Percentiles rank a stretch among this genome's conserved stretches.
These are phyloP conservation scores for Brachionus calyciflorus DNA, from an alignment of 1,140 invertebrate species.

Conservation along the genomic window DNA sequence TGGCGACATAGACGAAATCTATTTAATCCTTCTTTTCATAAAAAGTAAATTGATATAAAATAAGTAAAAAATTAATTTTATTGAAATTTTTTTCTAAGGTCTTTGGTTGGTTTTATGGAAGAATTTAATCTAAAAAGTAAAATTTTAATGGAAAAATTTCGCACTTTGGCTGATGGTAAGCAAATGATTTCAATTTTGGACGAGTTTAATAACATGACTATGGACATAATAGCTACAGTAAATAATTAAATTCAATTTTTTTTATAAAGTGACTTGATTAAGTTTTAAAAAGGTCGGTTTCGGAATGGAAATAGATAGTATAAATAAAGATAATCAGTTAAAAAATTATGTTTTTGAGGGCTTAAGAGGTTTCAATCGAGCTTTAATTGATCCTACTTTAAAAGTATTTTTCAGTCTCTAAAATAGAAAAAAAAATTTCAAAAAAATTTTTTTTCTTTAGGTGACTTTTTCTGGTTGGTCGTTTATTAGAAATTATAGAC, in stretches of 20 bases:
- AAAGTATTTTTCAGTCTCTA: neutral
- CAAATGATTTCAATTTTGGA: neutral
- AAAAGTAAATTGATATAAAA: neutral
- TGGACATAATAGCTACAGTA: conserved; percentile 36
- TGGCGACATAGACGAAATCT: neutral
- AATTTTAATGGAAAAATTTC: conserved; percentile 1
- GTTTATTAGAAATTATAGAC: conserved; percentile 7
- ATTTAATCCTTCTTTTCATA: neutral
- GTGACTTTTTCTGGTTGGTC: neutral
- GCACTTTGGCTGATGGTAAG: neutral
- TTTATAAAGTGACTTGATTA: no score
- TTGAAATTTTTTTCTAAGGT: neutral
- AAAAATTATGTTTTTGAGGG: neutral
- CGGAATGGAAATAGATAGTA: conserved; percentile 2
- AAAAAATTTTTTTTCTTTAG: neutral
- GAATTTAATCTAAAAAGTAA: conserved; percentile 27
- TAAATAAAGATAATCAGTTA: conserved; percentile 25
- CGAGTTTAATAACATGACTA: conserved; percentile 32
- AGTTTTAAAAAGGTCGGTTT: neutral
- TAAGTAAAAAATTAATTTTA: neutral
- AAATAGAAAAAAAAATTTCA: no score
- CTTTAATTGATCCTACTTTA: neutral
- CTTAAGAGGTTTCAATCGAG: neutral
- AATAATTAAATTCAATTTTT: no score
- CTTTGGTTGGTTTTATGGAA: neutral